Percentiles rank a stretch among this genome's conserved stretches.
Evolutionary conservation across 2,113 vertebrate genomes (phyloP).

Genomic region (Physeter macrocephalus): DNA sequence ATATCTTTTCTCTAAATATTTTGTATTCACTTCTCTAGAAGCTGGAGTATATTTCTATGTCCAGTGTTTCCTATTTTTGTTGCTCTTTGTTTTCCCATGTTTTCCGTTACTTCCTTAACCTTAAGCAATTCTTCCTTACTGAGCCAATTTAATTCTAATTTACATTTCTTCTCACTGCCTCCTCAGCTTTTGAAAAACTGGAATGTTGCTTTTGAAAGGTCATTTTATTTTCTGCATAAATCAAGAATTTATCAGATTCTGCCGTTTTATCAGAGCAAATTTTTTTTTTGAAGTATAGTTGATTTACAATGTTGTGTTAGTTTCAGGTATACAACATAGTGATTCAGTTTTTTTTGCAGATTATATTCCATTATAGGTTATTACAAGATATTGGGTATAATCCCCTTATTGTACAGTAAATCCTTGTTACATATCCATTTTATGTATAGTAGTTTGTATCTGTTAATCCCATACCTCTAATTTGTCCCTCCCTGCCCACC

Average conservation of each 20-base stretch:
- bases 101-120: neutral
- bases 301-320: neutral
- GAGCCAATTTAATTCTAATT: neutral
- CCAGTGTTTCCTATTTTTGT: neutral
- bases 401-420: neutral
- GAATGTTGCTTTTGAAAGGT: neutral
- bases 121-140: neutral
- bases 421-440: neutral
- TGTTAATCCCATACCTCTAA: neutral
- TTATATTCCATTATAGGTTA: neutral
- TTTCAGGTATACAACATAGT: neutral
- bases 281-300: neutral
- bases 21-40: neutral
- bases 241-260: neutral
- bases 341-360: neutral
- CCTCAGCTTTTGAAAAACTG: neutral
- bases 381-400: neutral
- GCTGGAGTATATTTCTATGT: neutral
- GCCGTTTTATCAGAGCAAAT: neutral
- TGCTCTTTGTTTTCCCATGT: neutral
- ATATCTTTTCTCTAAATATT: neutral
- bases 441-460: neutral
- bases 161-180: neutral
- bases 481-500: neutral
- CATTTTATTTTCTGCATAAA: neutral